Conservation (phyloP, 2,888 invertebrate species). For the Microchrysa polita region DNA sequence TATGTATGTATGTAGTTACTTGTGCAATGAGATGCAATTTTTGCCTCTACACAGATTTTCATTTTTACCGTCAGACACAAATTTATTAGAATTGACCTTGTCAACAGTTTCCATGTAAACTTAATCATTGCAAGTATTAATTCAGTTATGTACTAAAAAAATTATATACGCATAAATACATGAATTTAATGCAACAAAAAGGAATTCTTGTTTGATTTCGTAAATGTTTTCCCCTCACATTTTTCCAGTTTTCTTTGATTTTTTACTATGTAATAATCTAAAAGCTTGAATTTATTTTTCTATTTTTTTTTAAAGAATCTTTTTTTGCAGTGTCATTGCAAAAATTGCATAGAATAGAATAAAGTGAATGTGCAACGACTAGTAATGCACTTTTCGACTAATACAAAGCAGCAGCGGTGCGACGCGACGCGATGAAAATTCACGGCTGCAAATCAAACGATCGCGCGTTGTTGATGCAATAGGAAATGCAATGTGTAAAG, state of each 20-base stretch:
- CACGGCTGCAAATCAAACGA: no score
- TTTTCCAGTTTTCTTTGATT: background rate
- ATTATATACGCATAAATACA: no score
- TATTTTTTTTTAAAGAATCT: no score
- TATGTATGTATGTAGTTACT: no score
- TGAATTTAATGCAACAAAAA: background rate
- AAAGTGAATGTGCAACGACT: background rate
- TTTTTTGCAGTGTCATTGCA: background rate
- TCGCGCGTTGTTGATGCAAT: constrained; percentile 30
- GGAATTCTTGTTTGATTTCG: constrained; percentile 26
- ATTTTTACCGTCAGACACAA: constrained; percentile 23
- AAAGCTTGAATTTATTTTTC: no score
- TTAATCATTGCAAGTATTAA: constrained; percentile 35
- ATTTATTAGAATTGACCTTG: constrained; percentile 43
- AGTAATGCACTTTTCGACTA: constrained; percentile 1
- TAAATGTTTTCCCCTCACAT: constrained; percentile 11
- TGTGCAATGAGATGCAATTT: no score
- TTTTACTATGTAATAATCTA: no score
- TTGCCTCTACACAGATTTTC: no score
- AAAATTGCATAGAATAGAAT: constrained; percentile 4
- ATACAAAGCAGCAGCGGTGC: no score
- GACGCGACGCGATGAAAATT: no score
- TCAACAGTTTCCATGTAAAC: constrained; percentile 39
- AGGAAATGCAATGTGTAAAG: constrained; percentile 40
- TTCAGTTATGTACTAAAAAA: no score